These are phyloP conservation scores for Agapostemon virescens DNA, from an alignment of 2,888 invertebrate genomes.

Conservation along the genomic window DNA sequence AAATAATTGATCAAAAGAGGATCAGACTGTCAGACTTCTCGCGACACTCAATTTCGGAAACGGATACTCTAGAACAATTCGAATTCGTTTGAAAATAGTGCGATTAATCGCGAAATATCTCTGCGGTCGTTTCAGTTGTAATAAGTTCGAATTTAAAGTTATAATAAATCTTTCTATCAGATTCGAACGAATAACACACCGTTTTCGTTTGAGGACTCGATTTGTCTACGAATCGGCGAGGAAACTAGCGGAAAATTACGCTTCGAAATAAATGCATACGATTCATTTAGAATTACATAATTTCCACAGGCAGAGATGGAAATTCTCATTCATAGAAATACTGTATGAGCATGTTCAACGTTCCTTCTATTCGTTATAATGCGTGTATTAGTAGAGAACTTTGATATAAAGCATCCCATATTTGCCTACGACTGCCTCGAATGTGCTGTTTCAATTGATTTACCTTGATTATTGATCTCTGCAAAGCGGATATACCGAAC, in stretches of 20 bases:
- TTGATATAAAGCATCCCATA: conserved; percentile 25
- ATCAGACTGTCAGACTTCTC: neutral
- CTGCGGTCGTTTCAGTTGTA: no score
- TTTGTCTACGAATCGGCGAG: no score
- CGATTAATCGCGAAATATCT: no score
- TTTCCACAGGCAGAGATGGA: neutral
- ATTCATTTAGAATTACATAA: neutral
- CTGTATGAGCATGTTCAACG: neutral
- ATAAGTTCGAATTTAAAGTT: no score
- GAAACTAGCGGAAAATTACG: neutral
- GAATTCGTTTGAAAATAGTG: neutral
- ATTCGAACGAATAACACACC: neutral
- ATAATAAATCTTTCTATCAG: no score
- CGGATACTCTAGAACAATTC: neutral
- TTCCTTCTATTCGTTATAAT: conserved; percentile 7
- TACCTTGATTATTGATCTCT: conserved; percentile 29
- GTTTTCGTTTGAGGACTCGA: neutral
- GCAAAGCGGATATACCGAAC: conserved; percentile 8
- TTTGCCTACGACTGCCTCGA: conserved; percentile 20
- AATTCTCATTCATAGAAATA: neutral
- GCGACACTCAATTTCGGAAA: neutral
- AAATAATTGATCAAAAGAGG: neutral
- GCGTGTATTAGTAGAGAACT: conserved; percentile 7
- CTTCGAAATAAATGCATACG: neutral
- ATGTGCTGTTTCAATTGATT: conserved; percentile 18